Base-by-base conservation (phyloP, 2,888 invertebrate species). In the Agonopterix alstromeriana region DNA sequence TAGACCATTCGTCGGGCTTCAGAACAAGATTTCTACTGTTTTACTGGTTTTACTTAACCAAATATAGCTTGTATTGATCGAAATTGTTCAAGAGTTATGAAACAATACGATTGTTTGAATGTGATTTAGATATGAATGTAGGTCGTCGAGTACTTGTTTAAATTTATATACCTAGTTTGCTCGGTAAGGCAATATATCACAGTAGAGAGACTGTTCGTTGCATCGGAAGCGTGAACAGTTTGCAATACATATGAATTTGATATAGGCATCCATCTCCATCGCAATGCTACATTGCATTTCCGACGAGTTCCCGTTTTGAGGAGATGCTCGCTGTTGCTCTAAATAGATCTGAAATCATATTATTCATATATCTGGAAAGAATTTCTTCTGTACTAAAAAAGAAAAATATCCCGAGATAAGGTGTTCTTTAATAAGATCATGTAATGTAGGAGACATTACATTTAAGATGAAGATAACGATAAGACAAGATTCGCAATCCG, bases 1-100 rank as follows among this genome's bases (percentile, higher is more conserved):
- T 58, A 45, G 42, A 35, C 48, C 48, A 40, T 42, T 51, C 45
- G 48, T 48, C 47, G 52, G 38, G 40, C 45, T 42, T 36, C 41
- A 46, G 14, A 47, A 44, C 45, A 17, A 45, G 42, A 48, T 46
- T 48, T 42, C 43, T 10, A 46, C 14, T 36, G 46, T 46, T 46
- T 10, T 46, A 47, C 35, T 8, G 35, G 42, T 43, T 36, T 27
- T 44, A 48, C 17, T 35, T 14, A 45, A 40, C 41, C 45, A 27
- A 40, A 47, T 42, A 45, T 46, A 43, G 43, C 47, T 38, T 7
- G 42, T 47, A 50, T 47, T 41, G 50, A 50, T 50, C 46, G 10
- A n/a, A 45, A 27, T 27, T 27, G 27, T 44, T 38, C 38, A 38
- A 38, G 10, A 11, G 42, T 42, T 42, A 42, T 42, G 11, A 38